Evolutionary conservation across 2,888 invertebrate genomes (phyloP).

Genomic region (Shargacucullia verbasci): DNA sequence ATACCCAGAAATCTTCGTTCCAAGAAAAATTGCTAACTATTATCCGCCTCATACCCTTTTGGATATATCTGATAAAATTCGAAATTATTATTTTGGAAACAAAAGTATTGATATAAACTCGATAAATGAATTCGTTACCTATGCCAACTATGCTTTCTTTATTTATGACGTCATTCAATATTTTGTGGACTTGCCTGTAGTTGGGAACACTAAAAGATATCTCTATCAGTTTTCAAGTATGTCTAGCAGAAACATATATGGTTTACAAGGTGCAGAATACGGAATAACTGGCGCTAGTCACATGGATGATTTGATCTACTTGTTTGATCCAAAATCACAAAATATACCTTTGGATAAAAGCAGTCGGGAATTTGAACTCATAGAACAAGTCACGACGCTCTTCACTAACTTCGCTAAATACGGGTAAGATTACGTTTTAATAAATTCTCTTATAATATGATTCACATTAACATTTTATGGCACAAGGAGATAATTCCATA

Average conservation of each 20-base stretch:
- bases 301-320: constrained; percentile 6
- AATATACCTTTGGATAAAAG: not conserved
- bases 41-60: not conserved
- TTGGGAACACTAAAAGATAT: not conserved
- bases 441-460: not conserved
- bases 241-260: constrained; percentile 1
- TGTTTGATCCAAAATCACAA: constrained; percentile 6
- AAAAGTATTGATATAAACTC: constrained; percentile 9
- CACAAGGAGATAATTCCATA: too few species aligned
- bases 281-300: constrained; percentile 1
- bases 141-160: not conserved
- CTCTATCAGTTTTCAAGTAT: constrained; percentile 8
- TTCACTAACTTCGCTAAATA: constrained; percentile 9
- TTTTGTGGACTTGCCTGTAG: constrained; percentile 1
- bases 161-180: not conserved
- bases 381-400: constrained; percentile 4
- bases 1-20: constrained; percentile 22
- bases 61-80: not conserved
- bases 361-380: constrained; percentile 3
- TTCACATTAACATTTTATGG: too few species aligned
- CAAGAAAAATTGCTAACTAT: constrained; percentile 5
- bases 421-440: constrained; percentile 7
- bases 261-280: not conserved
- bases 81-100: constrained; percentile 6
- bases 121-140: constrained; percentile 1